Conservation (phyloP, 1,140 invertebrate genomes). For the Protaetia brevitarsis region DNA sequence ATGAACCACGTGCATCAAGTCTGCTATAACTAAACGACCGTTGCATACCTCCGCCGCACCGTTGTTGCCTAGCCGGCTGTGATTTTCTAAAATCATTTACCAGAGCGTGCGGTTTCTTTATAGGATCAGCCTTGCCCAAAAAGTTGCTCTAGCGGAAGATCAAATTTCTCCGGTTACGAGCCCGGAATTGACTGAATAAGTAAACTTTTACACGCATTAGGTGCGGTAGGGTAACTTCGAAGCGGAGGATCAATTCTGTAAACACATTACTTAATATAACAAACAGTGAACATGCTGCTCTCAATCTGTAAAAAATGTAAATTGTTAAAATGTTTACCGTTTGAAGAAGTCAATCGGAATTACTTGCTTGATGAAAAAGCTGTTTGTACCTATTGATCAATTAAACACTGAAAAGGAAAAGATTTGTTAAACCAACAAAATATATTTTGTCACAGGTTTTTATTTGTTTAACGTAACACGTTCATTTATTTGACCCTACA, state of each 20-base stretch:
- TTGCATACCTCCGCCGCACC: not conserved
- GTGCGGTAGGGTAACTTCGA: not conserved
- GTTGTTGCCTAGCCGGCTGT: not conserved
- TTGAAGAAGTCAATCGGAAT: too few species aligned
- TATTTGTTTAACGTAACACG: too few species aligned
- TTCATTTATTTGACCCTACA: too few species aligned
- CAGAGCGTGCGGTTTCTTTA: not conserved
- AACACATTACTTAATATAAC: not conserved
- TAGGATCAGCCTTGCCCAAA: not conserved
- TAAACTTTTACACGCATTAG: conserved; percentile 12
- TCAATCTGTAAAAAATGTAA: too few species aligned
- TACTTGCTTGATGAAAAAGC: too few species aligned
- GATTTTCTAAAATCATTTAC: not conserved
- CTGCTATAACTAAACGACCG: too few species aligned
- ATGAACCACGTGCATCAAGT: too few species aligned
- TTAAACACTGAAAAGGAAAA: too few species aligned
- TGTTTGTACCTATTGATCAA: too few species aligned
- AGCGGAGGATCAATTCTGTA: not conserved
- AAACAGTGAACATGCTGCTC: not conserved
- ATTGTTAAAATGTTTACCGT: too few species aligned
- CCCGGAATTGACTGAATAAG: not conserved
- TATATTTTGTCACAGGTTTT: too few species aligned
- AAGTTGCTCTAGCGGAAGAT: conserved; percentile 2
- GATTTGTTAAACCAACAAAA: too few species aligned
- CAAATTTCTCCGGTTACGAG: not conserved